Percentiles rank a stretch among this genome's conserved stretches.
Conservation (phyloP, 2,113 vertebrate species). For the Tonatia bakeri region DNA sequence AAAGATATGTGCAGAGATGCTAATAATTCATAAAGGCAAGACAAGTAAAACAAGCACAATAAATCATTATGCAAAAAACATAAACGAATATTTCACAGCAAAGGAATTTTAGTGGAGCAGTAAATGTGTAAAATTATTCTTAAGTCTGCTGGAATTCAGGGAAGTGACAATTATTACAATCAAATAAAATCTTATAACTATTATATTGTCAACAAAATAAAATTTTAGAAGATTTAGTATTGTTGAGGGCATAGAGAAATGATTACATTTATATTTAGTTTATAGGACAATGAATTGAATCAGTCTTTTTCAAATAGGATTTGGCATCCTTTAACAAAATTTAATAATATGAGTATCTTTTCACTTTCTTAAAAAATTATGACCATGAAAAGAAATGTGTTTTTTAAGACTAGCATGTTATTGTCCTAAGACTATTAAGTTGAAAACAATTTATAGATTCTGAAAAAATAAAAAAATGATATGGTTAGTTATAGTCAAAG, state of each 20-base stretch:
- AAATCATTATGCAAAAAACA: not conserved
- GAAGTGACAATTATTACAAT: not conserved
- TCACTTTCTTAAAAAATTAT: not conserved
- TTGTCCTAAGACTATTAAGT: not conserved
- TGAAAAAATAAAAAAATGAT: not conserved
- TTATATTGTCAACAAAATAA: not conserved
- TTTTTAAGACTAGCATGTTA: not conserved
- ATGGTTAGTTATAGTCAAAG: not conserved
- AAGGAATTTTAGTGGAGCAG: not conserved
- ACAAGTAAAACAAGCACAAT: not conserved
- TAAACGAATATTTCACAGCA: not conserved
- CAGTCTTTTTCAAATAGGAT: not conserved
- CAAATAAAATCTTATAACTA: not conserved
- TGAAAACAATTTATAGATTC: not conserved
- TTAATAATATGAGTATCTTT: not conserved
- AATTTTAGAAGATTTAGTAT: not conserved
- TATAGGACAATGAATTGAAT: not conserved
- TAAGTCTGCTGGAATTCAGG: not conserved
- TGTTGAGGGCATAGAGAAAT: not conserved
- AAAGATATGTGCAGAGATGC: not conserved
- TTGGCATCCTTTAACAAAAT: not conserved
- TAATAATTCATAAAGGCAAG: not conserved
- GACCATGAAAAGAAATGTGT: not conserved
- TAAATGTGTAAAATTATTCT: not conserved
- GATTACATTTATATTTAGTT: not conserved